Conservation (phyloP, 2,888 invertebrate genomes). For the Ferdinandea cuprea region DNA sequence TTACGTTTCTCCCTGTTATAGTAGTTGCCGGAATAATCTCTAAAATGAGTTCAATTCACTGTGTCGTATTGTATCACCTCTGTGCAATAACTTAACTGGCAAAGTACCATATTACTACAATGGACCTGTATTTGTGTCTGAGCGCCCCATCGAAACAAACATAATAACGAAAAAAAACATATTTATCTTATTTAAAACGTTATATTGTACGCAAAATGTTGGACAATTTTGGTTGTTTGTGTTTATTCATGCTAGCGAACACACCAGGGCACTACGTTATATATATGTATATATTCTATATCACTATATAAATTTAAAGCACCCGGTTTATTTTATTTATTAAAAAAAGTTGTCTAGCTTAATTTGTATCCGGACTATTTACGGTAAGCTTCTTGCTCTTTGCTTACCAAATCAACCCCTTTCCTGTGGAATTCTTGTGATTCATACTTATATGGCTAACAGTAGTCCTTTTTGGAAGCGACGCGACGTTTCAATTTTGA, state of each 20-base stretch:
- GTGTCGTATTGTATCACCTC: constrained; percentile 29
- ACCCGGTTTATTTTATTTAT: constrained; percentile 20
- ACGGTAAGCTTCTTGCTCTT: constrained; percentile 31
- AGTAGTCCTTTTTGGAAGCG: constrained; percentile 46
- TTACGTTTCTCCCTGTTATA: not conserved
- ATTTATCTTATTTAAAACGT: constrained; percentile 58
- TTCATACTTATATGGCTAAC: constrained; percentile 38
- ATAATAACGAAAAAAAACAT: too few relatives aligned
- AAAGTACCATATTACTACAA: constrained; percentile 27
- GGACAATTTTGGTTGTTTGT: constrained; percentile 51
- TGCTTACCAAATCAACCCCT: constrained; percentile 49
- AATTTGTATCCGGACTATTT: not conserved
- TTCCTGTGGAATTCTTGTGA: constrained; percentile 42
- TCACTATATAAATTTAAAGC: constrained; percentile 61
- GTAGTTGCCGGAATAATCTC: constrained; percentile 53
- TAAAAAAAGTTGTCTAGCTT: constrained; percentile 24
- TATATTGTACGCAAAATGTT: constrained; percentile 40
- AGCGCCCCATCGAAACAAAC: too few relatives aligned
- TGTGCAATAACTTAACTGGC: constrained; percentile 42
- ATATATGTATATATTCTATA: constrained; percentile 19
- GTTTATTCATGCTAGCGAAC: constrained; percentile 23
- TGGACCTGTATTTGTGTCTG: too few relatives aligned
- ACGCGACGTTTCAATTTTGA: constrained; percentile 61
- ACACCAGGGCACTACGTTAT: constrained; percentile 29
- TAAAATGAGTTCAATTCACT: constrained; percentile 21